phyloP scores from a whole-genome alignment of 2,113 vertebrate species.

The Epinephelus fuscoguttatus region DNA sequence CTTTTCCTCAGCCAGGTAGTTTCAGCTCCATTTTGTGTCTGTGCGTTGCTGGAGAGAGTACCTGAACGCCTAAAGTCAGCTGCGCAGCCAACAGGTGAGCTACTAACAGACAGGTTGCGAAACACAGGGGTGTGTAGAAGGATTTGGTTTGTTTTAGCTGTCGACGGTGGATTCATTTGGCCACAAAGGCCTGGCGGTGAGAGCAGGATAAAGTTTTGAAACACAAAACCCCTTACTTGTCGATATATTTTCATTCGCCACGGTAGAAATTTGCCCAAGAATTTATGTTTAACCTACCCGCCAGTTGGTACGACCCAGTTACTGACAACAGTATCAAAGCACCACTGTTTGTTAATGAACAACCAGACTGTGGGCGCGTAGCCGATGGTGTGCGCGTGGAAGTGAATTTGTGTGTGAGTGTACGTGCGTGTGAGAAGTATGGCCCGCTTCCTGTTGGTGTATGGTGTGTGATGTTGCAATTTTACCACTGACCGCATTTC shows the following conservation, averaged over 20 bases:
- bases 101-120: background rate
- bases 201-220: rapidly evolving
- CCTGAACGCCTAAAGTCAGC: constrained; percentile 44
- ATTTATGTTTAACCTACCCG: background rate
- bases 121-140: background rate
- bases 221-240: rapidly evolving
- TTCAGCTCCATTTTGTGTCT: constrained; percentile 70
- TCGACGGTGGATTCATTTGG: background rate
- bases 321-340: background rate
- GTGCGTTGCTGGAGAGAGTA: background rate
- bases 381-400: background rate
- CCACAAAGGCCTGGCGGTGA: rapidly evolving
- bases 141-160: background rate
- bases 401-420: background rate
- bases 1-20: constrained; percentile 56
- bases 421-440: background rate
- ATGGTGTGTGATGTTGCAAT: background rate
- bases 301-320: constrained; percentile 69
- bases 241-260: background rate
- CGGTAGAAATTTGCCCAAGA: background rate
- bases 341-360: constrained; percentile 58
- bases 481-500: too few species aligned
- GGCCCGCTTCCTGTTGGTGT: background rate
- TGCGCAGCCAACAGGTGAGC: constrained; percentile 64
- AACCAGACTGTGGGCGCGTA: background rate